A percentile compares a stretch with the other conserved stretches of the same genome.
Evolutionary conservation across 1,140 invertebrate species (phyloP).

Genomic region (Drosophila busckii): DNA sequence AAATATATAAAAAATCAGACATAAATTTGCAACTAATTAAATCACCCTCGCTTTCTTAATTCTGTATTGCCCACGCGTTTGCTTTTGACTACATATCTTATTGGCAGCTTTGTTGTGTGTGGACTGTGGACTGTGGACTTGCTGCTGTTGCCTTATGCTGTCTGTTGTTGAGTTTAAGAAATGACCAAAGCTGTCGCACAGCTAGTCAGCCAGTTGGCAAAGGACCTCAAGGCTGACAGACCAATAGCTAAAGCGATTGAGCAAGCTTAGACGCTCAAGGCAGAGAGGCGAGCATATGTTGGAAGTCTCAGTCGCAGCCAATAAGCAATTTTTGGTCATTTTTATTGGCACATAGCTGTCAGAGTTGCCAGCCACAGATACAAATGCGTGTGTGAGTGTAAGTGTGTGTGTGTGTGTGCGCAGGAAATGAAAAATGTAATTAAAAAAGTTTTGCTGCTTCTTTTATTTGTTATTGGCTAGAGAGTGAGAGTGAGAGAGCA

Average conservation of each 20-base stretch:
- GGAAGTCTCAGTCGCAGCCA: constrained; percentile 34
- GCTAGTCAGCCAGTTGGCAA: constrained; percentile 62
- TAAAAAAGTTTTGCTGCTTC: constrained; percentile 67
- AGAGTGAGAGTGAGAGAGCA: not conserved
- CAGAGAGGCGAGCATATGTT: constrained; percentile 14
- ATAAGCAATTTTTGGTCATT: constrained; percentile 62
- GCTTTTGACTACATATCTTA: constrained; percentile 63
- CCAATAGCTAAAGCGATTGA: constrained; percentile 45
- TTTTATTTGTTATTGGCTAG: constrained; percentile 52
- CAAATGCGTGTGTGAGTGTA: constrained; percentile 61
- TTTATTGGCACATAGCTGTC: constrained; percentile 53
- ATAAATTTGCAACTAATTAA: not conserved
- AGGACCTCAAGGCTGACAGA: constrained; percentile 38
- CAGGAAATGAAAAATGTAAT: constrained; percentile 76
- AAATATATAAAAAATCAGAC: too few species aligned
- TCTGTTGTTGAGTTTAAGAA: constrained; percentile 24
- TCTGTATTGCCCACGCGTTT: constrained; percentile 18
- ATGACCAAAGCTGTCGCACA: constrained; percentile 52
- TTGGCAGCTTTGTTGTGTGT: constrained; percentile 65
- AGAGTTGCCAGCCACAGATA: constrained; percentile 10
- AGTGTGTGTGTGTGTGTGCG: constrained; percentile 63
- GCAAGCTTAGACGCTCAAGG: too few species aligned
- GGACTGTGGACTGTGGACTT: too few species aligned
- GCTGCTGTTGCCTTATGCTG: not conserved
- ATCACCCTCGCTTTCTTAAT: constrained; percentile 11